These are phyloP conservation scores for Gadopsis marmoratus DNA, from an alignment of 2,797 vertebrate species.

Conservation along the genomic window DNA sequence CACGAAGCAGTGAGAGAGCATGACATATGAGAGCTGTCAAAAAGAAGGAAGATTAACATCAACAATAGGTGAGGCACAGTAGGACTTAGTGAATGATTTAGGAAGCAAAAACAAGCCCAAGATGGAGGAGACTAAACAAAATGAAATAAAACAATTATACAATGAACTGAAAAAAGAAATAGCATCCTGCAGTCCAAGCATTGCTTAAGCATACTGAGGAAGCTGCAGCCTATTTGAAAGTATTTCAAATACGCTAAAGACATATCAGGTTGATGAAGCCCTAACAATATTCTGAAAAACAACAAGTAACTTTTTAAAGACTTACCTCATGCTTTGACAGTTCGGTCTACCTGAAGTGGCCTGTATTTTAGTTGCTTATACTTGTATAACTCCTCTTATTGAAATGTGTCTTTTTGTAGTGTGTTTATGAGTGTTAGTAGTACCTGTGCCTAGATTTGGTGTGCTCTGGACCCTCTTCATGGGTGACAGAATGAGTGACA, in stretches of 20 bases:
- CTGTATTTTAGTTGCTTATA: neutral
- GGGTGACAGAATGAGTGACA: slow-evolving; percentile 95
- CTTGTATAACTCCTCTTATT: neutral
- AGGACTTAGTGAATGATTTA: neutral
- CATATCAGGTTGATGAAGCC: slow-evolving; percentile 22
- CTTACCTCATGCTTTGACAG: slow-evolving; percentile 47
- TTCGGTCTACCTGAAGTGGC: neutral
- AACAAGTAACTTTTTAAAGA: slow-evolving; percentile 28
- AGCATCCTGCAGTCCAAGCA: slow-evolving; percentile 35
- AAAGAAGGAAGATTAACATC: slow-evolving; percentile 29
- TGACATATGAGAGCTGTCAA: slow-evolving; percentile 27
- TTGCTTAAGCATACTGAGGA: slow-evolving; percentile 33
- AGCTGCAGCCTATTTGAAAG: slow-evolving; percentile 36
- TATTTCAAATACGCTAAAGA: slow-evolving; percentile 45
- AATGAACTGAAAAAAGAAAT: slow-evolving; percentile 3
- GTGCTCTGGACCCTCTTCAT: slow-evolving; percentile 99
- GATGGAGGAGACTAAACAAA: slow-evolving; percentile 16
- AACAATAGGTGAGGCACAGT: neutral
- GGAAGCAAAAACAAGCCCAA: slow-evolving; percentile 37
- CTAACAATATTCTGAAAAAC: slow-evolving; percentile 20
- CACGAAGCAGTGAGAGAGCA: neutral
- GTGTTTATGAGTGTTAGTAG: slow-evolving; percentile 81
- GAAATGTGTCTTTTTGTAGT: slow-evolving; percentile 26
- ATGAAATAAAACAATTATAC: slow-evolving; percentile 24
- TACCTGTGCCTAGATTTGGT: slow-evolving; percentile 93